A percentile compares a stretch with the other conserved stretches of the same genome.
phyloP scores from a whole-genome alignment of 2,797 vertebrate genomes.

The Mormyrus hasselquistii region DNA sequence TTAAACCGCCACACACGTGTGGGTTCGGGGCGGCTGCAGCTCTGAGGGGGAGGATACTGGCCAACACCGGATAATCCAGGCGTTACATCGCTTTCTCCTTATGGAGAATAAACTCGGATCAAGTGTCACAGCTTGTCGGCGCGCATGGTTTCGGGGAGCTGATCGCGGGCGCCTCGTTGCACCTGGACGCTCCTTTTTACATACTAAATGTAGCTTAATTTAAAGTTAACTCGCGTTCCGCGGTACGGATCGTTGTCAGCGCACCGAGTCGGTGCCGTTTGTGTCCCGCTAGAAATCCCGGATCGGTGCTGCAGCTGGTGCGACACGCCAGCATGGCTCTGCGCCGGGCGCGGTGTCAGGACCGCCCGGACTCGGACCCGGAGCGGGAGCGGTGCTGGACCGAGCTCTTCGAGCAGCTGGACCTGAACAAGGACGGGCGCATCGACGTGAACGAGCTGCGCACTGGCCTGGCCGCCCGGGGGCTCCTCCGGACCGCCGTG shows the following conservation, averaged over 20 bases:
- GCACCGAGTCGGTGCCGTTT: neutral
- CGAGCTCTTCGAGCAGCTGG: conserved; percentile 75
- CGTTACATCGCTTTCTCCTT: neutral
- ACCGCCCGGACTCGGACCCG: conserved; percentile 52
- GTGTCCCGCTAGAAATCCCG: neutral
- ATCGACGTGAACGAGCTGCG: conserved; percentile 77
- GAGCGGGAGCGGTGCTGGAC: conserved; percentile 65
- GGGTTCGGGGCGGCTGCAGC: neutral
- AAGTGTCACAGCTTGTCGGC: neutral
- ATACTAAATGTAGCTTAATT: neutral
- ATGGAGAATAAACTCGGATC: neutral
- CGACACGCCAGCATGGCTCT: conserved; percentile 41
- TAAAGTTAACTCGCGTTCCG: neutral
- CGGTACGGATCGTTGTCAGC: neutral
- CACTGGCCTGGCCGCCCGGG: conserved; percentile 64
- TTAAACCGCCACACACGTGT: neutral
- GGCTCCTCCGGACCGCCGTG: conserved; percentile 53
- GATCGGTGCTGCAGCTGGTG: neutral
- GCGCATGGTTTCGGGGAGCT: neutral
- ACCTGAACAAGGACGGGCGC: conserved; percentile 78
- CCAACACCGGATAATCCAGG: neutral
- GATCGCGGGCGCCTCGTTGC: neutral
- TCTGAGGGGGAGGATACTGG: neutral
- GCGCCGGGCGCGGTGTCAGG: conserved; percentile 49
- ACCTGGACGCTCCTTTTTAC: neutral